A percentile compares a stretch with the other conserved stretches of the same genome.
Evolutionary conservation across 2,888 invertebrate genomes (phyloP).

Genomic region (Synergus itoensis): DNA sequence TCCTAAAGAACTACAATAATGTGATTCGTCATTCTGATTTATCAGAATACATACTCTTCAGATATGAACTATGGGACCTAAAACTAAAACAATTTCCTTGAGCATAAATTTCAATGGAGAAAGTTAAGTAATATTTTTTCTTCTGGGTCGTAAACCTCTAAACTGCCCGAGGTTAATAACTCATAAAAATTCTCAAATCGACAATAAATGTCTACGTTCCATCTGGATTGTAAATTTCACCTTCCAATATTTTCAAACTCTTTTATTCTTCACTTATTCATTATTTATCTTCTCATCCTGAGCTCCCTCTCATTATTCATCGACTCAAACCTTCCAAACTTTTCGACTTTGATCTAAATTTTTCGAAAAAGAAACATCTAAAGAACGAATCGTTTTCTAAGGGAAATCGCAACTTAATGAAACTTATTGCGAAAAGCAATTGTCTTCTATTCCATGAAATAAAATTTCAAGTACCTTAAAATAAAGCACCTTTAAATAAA

Average conservation of each 20-base stretch:
- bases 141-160: neutral
- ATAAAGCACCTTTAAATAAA: no score
- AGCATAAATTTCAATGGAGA: constrained; percentile 3
- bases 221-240: no score
- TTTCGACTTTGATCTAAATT: neutral
- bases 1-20: neutral
- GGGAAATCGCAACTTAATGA: neutral
- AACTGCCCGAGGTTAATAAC: neutral
- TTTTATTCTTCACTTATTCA: neutral
- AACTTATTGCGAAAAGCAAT: neutral
- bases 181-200: neutral
- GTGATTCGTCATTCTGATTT: constrained; percentile 2
- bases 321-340: neutral
- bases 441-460: no score
- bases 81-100: constrained; percentile 1
- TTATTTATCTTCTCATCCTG: neutral
- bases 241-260: neutral
- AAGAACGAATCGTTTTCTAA: constrained; percentile 25
- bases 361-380: neutral
- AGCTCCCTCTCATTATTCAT: neutral
- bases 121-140: constrained; percentile 1
- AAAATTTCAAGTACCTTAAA: no score
- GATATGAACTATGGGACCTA: neutral
- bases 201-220: no score
- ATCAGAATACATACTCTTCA: neutral